These are phyloP conservation scores for Carassius auratus DNA, from an alignment of 2,113 vertebrate genomes.

Conservation along the genomic window DNA sequence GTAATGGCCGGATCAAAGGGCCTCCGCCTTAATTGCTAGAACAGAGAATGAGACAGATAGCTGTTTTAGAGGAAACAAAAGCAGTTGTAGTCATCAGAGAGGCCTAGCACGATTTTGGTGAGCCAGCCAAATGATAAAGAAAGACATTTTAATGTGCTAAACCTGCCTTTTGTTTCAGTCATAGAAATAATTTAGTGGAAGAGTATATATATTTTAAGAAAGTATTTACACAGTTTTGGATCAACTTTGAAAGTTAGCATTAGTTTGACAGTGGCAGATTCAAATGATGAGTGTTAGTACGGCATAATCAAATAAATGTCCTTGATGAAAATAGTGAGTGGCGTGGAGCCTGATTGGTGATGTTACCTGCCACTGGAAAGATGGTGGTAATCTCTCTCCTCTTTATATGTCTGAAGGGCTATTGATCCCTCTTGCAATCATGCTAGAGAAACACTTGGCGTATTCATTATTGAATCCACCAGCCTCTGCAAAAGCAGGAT, in stretches of 20 bases:
- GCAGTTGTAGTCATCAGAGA: conserved; percentile 27
- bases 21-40: conserved; percentile 53
- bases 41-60: conserved; percentile 37
- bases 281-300: not conserved
- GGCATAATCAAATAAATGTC: not conserved
- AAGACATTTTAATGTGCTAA: not conserved
- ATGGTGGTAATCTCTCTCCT: conserved; percentile 31
- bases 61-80: conserved; percentile 49
- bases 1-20: conserved; percentile 76
- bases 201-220: not conserved
- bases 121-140: not conserved
- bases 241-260: not conserved
- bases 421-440: conserved; percentile 57
- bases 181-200: not conserved
- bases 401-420: conserved; percentile 35
- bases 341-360: not conserved
- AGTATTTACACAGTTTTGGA: not conserved
- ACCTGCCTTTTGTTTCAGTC: not conserved
- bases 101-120: not conserved
- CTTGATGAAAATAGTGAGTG: not conserved
- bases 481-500: conserved; percentile 44
- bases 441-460: conserved; percentile 36
- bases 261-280: not conserved
- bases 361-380: not conserved
- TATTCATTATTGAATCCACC: conserved; percentile 51